Evolutionary conservation across 2,888 invertebrate species (phyloP), one percentile per base, ranked within the genome.

Genomic region (Epirrita christyi): DNA sequence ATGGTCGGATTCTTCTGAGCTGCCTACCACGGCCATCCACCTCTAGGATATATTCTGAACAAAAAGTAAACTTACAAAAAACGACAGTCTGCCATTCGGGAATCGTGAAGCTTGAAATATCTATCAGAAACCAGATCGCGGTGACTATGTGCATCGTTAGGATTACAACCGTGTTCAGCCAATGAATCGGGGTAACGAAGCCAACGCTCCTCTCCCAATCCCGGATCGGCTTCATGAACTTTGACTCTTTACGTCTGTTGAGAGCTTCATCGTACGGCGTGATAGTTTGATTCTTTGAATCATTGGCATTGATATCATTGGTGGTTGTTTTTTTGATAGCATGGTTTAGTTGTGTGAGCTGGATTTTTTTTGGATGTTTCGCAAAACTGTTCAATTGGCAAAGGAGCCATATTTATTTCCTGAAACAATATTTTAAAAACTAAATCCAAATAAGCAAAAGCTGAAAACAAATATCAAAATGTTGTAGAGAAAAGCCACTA

Each of bases 111-210:
- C 69, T 69, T 13, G 47, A 41, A 0, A 76, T 0, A n/a, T 62
- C 84, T n/a, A 75, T 71, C 5, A 82, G 0, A 5, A 93, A 71
- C 55, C 84, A 82, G 55, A 87, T 68, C 0, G 93, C 0, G 1
- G 88, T 85, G 0, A 88, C 56, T 0, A 93, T 10, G 40, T 83
- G 81, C 32, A 94, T 81, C 8, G 89, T 7, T 1, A 81, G 76
- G 41, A 96, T 93, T 21, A 84, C 80, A 58, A 94, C 85, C 11
- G 93, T 85, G 70, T 94, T 95, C 43, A 80, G 81, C 95, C 95
- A 95, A 68, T 93, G 93, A n/a, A 95, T 83, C 0, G 94, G 93
- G 1, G 94, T 94, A 40, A 92, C 72, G 57, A 94, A 94, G 2
- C 93, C 90, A 57, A 86, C 67, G 4, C 60, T 63, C 63, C 81